Evolutionary conservation across 1,140 invertebrate genomes (phyloP).

Genomic region (Pollicipes pollicipes): DNA sequence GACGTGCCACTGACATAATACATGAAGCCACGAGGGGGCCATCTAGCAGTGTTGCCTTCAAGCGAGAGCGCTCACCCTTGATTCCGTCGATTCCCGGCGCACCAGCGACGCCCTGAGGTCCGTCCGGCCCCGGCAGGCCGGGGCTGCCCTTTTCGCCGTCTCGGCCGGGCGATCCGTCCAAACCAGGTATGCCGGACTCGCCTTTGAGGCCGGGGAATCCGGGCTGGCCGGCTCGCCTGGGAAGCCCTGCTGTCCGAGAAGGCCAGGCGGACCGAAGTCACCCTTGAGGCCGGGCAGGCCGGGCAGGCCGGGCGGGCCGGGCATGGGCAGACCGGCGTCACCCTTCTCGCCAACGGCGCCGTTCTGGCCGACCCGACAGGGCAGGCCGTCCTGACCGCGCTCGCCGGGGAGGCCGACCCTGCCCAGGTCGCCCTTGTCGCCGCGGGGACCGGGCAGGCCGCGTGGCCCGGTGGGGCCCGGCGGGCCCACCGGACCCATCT

Average conservation of each 20-base stretch:
- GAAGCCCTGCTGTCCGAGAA: constrained; percentile 16
- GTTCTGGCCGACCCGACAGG: constrained; percentile 8
- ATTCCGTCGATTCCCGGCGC: constrained; percentile 45
- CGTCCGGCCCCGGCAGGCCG: constrained; percentile 32
- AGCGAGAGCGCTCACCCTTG: constrained; percentile 43
- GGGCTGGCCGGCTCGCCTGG: constrained; percentile 25
- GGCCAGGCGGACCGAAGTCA: constrained; percentile 19
- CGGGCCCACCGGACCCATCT: constrained; percentile 61
- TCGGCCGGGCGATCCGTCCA: constrained; percentile 37
- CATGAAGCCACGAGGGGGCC: too few relatives aligned
- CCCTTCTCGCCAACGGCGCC: constrained; percentile 12
- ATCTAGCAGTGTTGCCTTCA: too few relatives aligned
- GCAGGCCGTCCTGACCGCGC: constrained; percentile 15
- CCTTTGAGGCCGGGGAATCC: constrained; percentile 31
- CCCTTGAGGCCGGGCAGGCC: constrained; percentile 19
- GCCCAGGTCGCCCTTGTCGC: constrained; percentile 19
- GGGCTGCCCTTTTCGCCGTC: constrained; percentile 44
- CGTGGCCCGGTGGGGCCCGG: too few relatives aligned
- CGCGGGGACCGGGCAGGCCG: constrained; percentile 14
- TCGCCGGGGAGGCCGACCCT: constrained; percentile 16
- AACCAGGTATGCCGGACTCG: constrained; percentile 28
- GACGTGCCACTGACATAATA: too few relatives aligned
- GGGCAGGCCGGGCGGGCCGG: constrained; percentile 24
- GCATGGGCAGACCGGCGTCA: constrained; percentile 11
- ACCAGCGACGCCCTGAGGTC: constrained; percentile 36